phyloP scores from a whole-genome alignment of 2,797 vertebrate species.

The Thripadectes ignobilis region DNA sequence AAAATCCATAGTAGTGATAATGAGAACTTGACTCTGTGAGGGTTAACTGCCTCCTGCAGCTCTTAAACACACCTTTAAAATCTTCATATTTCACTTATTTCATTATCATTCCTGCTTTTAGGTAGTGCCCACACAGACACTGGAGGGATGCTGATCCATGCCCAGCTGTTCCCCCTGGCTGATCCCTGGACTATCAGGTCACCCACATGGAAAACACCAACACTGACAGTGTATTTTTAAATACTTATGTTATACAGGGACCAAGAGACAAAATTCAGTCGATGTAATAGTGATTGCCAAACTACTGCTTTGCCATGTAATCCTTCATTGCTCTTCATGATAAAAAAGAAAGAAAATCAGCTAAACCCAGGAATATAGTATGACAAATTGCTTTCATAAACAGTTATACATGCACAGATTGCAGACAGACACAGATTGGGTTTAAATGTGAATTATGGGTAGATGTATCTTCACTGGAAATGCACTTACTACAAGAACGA shows the following conservation, averaged over 20 bases:
- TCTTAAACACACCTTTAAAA: not conserved
- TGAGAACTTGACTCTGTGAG: not conserved
- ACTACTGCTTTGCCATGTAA: not conserved
- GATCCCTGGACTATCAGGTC: fast-evolving
- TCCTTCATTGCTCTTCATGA: not conserved
- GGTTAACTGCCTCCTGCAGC: not conserved
- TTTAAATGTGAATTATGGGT: not conserved
- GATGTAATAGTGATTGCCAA: not conserved
- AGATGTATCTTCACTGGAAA: not conserved
- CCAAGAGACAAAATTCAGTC: not conserved
- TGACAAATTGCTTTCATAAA: not conserved
- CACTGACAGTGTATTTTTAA: not conserved
- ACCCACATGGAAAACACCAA: not conserved
- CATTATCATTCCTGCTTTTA: not conserved
- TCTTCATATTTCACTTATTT: not conserved
- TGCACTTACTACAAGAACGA: not conserved
- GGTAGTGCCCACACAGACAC: not conserved
- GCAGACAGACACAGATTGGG: not conserved
- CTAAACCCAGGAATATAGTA: not conserved
- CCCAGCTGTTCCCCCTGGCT: not conserved
- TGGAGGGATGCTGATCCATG: not conserved
- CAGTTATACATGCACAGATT: not conserved
- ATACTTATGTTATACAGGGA: not conserved
- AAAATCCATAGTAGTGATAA: constrained; percentile 3
- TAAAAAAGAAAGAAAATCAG: not conserved